A percentile compares a stretch with the other conserved stretches of the same genome.
Conservation (phyloP, 2,888 invertebrate species). For the Parnassius glacialis region DNA sequence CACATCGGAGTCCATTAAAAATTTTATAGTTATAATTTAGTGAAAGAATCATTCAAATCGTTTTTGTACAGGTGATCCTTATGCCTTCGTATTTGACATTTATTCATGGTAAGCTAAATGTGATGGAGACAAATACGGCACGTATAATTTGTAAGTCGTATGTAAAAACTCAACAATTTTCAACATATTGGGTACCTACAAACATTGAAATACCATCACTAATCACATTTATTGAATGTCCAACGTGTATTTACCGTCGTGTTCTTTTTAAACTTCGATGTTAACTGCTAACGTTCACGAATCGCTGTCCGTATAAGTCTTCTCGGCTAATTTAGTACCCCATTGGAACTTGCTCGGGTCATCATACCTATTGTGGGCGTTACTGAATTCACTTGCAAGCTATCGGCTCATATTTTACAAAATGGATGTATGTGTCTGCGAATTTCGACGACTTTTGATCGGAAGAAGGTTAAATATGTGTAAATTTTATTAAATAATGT, state of each 20-base stretch:
- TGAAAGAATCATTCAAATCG: no score
- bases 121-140: not conserved
- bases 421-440: slow-evolving; percentile 5
- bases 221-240: slow-evolving; percentile 46
- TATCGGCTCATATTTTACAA: slow-evolving; percentile 36
- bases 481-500: no score
- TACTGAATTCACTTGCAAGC: slow-evolving; percentile 61
- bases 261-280: slow-evolving; percentile 47
- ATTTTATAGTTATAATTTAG: no score
- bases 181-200: slow-evolving; percentile 2
- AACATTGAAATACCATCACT: slow-evolving; percentile 11
- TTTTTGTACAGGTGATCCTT: not conserved
- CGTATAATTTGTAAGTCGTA: not conserved
- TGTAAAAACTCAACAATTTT: not conserved
- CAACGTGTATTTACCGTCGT: slow-evolving; percentile 41
- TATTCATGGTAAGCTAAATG: slow-evolving; percentile 15
- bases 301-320: slow-evolving; percentile 63
- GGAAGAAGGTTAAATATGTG: no score
- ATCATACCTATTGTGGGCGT: slow-evolving; percentile 62
- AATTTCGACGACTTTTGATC: no score
- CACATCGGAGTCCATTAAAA: no score
- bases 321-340: slow-evolving; percentile 61
- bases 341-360: slow-evolving; percentile 53
- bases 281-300: slow-evolving; percentile 60
- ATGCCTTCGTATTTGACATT: slow-evolving; percentile 15